Evolutionary conservation across 2,888 invertebrate genomes (phyloP).

Genomic region (Phymatocera aterrima): DNA sequence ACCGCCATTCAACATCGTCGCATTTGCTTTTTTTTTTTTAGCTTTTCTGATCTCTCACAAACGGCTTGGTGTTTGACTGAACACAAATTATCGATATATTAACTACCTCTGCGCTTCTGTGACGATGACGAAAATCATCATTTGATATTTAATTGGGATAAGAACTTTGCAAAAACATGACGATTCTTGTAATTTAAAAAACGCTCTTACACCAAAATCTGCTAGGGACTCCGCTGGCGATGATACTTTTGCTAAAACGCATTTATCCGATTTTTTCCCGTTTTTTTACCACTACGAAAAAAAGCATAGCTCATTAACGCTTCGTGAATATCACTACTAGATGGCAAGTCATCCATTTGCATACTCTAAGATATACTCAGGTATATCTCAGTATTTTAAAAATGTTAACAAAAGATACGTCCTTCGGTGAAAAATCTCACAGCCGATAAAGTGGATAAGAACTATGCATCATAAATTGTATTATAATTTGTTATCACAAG

Average conservation of each 20-base stretch:
- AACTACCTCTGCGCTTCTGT: no score
- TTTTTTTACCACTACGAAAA: background rate
- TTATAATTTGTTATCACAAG: conserved; percentile 1
- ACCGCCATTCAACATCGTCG: background rate
- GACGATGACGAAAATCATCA: no score
- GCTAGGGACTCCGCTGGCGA: background rate
- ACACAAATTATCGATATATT: no score
- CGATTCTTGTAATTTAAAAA: background rate
- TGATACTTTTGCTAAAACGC: background rate
- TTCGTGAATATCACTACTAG: background rate
- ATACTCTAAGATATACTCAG: background rate
- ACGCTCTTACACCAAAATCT: no score
- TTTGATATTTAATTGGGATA: background rate
- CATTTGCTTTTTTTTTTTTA: background rate
- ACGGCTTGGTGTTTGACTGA: no score
- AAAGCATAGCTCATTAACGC: background rate
- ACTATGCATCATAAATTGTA: background rate
- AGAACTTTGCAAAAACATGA: background rate
- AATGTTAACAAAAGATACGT: background rate
- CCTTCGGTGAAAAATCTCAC: background rate
- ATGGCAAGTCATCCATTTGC: background rate
- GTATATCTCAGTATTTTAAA: background rate
- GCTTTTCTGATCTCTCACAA: no score
- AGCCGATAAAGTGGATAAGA: background rate
- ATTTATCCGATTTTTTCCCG: background rate